These are phyloP conservation scores for Hippocampus guttulatus DNA, from an alignment of 2,113 vertebrate species.

Conservation along the genomic window DNA sequence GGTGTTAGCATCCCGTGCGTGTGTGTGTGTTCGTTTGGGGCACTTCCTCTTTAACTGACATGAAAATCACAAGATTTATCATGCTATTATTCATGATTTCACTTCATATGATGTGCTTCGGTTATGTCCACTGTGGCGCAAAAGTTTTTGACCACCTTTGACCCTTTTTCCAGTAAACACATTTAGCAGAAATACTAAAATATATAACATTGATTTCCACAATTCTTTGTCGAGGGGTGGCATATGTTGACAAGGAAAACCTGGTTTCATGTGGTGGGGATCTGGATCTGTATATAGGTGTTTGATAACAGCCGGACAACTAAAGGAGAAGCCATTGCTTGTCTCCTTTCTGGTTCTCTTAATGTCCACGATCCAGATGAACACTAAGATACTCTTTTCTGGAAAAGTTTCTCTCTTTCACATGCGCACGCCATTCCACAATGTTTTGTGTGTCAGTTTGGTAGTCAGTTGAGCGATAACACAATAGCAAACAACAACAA, in stretches of 20 bases:
- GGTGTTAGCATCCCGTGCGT: neutral
- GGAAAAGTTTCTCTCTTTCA: neutral
- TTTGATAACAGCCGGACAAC: neutral
- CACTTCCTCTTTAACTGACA: slow-evolving; percentile 14
- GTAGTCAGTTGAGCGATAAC: neutral
- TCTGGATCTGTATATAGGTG: neutral
- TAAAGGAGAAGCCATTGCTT: neutral
- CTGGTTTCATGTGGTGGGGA: too few species aligned
- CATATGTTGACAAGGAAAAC: neutral
- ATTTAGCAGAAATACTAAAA: neutral
- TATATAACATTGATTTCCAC: neutral
- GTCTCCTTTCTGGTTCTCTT: neutral
- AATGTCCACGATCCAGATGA: neutral
- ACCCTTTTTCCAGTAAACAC: neutral
- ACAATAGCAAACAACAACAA: neutral
- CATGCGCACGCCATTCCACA: neutral
- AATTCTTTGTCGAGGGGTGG: neutral
- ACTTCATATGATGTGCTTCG: neutral
- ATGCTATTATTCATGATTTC: neutral
- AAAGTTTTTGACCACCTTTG: neutral
- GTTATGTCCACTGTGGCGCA: neutral
- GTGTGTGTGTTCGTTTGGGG: neutral
- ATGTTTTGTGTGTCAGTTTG: neutral
- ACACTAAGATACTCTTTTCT: neutral
- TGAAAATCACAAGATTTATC: slow-evolving; percentile 10